phyloP scores from a whole-genome alignment of 2,797 vertebrate species.

The Halcyon badia region DNA sequence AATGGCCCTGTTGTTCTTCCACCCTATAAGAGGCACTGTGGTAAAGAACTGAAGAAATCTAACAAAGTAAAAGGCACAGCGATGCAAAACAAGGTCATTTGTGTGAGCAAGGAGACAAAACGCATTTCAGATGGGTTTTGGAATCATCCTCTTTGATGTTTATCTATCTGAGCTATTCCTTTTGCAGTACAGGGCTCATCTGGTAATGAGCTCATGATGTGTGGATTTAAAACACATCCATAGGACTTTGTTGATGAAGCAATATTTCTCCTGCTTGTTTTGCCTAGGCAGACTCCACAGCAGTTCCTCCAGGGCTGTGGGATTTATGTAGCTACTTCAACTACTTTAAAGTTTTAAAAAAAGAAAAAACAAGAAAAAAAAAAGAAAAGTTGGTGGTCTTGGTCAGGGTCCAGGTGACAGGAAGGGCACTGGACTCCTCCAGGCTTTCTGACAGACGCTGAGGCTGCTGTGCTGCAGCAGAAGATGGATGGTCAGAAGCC shows the following conservation, averaged over 20 bases:
- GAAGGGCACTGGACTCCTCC: background rate
- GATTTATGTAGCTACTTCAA: background rate
- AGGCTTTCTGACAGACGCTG: background rate
- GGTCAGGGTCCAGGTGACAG: background rate
- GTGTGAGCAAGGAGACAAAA: background rate
- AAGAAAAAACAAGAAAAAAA: background rate
- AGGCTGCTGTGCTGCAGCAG: background rate
- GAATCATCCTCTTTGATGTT: background rate
- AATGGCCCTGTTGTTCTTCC: background rate
- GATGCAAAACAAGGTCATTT: background rate
- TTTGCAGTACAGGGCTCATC: background rate
- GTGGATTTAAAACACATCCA: background rate
- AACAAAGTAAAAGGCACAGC: background rate
- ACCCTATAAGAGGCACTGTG: background rate
- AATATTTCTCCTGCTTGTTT: slow-evolving; percentile 12
- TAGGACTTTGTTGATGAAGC: background rate
- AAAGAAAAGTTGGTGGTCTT: background rate
- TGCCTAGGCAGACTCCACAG: background rate
- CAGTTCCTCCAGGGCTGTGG: background rate
- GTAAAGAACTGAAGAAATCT: background rate
- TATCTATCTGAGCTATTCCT: background rate
- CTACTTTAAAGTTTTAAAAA: background rate
- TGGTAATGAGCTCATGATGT: slow-evolving; percentile 18
- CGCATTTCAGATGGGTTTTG: slow-evolving; percentile 1
- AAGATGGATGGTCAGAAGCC: background rate